Conservation (phyloP, 1,140 invertebrate genomes). For the Polypedilum vanderplanki region DNA sequence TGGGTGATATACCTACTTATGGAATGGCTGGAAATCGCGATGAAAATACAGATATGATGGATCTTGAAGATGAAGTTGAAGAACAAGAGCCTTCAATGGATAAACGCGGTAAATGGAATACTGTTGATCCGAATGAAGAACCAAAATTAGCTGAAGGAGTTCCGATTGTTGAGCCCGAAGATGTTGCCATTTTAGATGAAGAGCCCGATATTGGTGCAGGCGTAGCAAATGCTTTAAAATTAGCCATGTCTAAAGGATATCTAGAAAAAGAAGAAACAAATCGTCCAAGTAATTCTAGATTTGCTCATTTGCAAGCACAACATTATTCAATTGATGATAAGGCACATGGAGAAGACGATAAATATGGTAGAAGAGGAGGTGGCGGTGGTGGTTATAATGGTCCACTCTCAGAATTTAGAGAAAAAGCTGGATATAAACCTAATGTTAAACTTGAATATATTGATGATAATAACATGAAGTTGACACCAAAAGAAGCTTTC, state of each 20-base stretch:
- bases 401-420: slow-evolving; percentile 86
- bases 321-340: slow-evolving; percentile 98
- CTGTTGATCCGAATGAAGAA: slow-evolving; percentile 46
- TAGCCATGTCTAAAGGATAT: slow-evolving; percentile 94
- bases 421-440: slow-evolving; percentile 89
- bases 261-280: slow-evolving; percentile 75
- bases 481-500: slow-evolving; percentile 96
- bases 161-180: slow-evolving; percentile 45
- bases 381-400: slow-evolving; percentile 61
- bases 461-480: slow-evolving; percentile 82
- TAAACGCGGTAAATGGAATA: slow-evolving; percentile 46
- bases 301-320: slow-evolving; percentile 72
- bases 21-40: slow-evolving; percentile 82
- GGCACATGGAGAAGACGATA: slow-evolving; percentile 79
- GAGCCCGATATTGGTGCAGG: slow-evolving; percentile 92
- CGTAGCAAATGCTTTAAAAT: slow-evolving; percentile 80
- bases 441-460: slow-evolving; percentile 97
- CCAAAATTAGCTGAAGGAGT: slow-evolving; percentile 39
- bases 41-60: slow-evolving; percentile 70
- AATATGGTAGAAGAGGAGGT: slow-evolving; percentile 61
- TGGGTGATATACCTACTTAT: slow-evolving; percentile 92
- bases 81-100: slow-evolving; percentile 33
- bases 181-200: slow-evolving; percentile 79
- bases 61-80: slow-evolving; percentile 35
- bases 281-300: slow-evolving; percentile 60